Evolutionary conservation across 2,888 invertebrate genomes (phyloP).

Genomic region (Hypolimnas misippus): DNA sequence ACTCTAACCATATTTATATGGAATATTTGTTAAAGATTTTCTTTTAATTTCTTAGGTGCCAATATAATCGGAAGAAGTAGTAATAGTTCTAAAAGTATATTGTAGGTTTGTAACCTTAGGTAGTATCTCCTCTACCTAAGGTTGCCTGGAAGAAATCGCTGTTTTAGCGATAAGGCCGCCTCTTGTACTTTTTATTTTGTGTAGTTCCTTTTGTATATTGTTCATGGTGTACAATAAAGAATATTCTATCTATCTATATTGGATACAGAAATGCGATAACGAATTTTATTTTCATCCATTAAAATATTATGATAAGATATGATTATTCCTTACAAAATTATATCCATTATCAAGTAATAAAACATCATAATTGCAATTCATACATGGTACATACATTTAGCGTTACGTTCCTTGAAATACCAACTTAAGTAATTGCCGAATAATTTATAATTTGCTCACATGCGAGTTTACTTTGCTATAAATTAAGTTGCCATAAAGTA

Average conservation of each 20-base stretch:
- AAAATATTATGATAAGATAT: background rate
- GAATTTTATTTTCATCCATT: background rate
- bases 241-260: too few relatives aligned
- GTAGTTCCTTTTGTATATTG: too few relatives aligned
- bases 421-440: slow-evolving; percentile 30
- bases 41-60: background rate
- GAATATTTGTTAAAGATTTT: too few relatives aligned
- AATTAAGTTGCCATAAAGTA: slow-evolving; percentile 45
- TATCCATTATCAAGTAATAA: slow-evolving; percentile 19
- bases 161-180: too few relatives aligned
- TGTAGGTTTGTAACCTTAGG: too few relatives aligned
- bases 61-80: too few relatives aligned
- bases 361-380: slow-evolving; percentile 22
- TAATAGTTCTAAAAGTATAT: too few relatives aligned
- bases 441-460: slow-evolving; percentile 39
- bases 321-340: slow-evolving; percentile 10
- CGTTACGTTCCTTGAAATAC: slow-evolving; percentile 28
- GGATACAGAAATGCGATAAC: background rate
- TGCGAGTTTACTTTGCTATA: slow-evolving; percentile 42
- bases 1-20: background rate
- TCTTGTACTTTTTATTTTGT: too few relatives aligned
- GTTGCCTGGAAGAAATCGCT: too few relatives aligned
- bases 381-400: slow-evolving; percentile 23
- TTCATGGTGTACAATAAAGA: too few relatives aligned
- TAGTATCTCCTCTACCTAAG: too few relatives aligned